phyloP scores from a whole-genome alignment of 1,140 invertebrate genomes.

The Archegozetes longisetosus region DNA sequence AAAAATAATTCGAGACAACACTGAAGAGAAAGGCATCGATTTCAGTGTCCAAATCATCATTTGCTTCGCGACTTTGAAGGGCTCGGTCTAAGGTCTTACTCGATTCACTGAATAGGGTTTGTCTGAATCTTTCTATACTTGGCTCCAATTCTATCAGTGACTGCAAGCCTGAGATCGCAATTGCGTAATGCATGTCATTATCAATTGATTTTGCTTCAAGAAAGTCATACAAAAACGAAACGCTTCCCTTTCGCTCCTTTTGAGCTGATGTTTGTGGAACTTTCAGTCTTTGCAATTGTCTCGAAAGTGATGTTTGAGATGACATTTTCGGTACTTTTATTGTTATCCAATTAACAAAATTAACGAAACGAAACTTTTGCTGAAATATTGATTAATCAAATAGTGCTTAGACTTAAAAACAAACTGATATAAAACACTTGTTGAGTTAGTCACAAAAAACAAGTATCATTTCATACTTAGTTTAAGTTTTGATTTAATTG shows the following conservation, averaged over 20 bases:
- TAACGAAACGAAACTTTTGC: no score
- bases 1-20: slow-evolving; percentile 66
- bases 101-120: slow-evolving; percentile 52
- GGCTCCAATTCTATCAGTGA: slow-evolving; percentile 55
- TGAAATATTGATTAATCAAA: no score
- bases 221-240: slow-evolving; percentile 70
- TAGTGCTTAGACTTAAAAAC: no score
- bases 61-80: slow-evolving; percentile 52
- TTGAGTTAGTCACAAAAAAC: no score
- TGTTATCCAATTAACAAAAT: no score
- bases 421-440: no score
- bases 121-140: slow-evolving; percentile 51
- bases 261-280: slow-evolving; percentile 57
- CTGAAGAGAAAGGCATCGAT: slow-evolving; percentile 60
- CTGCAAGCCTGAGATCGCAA: slow-evolving; percentile 60
- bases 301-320: slow-evolving; percentile 49
- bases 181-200: slow-evolving; percentile 59
- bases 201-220: slow-evolving; percentile 72
- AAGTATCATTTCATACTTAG: no score
- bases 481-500: no score
- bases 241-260: slow-evolving; percentile 43
- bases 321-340: no score
- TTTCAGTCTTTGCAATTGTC: slow-evolving; percentile 60
- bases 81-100: slow-evolving; percentile 59
- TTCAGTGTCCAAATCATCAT: slow-evolving; percentile 51